Conservation (phyloP, 2,113 vertebrate genomes). For the Morone chrysops region DNA sequence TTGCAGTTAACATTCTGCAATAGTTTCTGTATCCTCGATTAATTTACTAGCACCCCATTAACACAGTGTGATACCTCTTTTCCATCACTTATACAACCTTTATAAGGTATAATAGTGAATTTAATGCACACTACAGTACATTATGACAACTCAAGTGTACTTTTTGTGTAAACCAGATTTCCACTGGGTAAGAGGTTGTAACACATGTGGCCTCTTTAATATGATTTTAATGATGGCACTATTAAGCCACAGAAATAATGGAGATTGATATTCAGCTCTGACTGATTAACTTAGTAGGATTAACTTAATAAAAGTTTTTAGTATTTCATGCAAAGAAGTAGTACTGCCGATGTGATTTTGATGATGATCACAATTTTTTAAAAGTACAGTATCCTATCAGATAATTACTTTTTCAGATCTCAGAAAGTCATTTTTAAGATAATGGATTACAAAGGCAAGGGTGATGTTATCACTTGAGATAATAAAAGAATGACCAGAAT, state of each 20-base stretch:
- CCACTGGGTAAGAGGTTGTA: background rate
- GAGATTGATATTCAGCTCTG: background rate
- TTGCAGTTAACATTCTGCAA: background rate
- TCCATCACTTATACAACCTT: background rate
- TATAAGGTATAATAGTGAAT: background rate
- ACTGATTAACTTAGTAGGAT: background rate
- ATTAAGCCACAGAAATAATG: background rate
- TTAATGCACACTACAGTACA: background rate
- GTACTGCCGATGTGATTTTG: background rate
- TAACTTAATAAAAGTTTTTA: background rate
- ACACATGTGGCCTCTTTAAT: background rate
- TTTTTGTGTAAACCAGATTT: background rate
- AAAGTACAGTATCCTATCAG: background rate
- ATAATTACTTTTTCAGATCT: background rate
- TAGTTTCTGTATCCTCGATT: background rate
- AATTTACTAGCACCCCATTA: background rate
- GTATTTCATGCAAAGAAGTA: background rate
- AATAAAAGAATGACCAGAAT: background rate
- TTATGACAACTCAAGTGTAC: background rate
- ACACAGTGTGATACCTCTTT: background rate
- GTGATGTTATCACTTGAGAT: background rate
- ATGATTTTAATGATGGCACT: background rate
- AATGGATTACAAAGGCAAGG: background rate
- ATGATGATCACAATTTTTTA: background rate
- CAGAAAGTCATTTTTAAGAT: background rate